Conservation (phyloP, 2,888 invertebrate genomes). For the Microctonus brassicae region DNA sequence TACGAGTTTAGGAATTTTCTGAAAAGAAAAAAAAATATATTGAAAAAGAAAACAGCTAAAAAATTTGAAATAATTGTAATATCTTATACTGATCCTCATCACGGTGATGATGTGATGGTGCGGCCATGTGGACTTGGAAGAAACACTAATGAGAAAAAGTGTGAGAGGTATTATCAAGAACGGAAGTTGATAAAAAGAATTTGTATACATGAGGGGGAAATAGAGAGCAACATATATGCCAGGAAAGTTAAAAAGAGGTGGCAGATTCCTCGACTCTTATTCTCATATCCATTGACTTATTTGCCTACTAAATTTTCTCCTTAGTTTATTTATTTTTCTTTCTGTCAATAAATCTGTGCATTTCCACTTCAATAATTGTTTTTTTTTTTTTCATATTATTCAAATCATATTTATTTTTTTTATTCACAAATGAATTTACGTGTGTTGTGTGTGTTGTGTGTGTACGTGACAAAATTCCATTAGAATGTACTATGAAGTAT, state of each 20-base stretch:
- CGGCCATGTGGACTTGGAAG: neutral
- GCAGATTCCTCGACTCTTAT: conserved; percentile 12
- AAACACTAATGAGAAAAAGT: neutral
- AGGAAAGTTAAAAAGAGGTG: neutral
- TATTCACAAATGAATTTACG: neutral
- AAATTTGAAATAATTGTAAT: neutral
- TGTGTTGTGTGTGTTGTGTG: neutral
- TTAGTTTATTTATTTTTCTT: neutral
- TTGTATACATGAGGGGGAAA: conserved; percentile 2
- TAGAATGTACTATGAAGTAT: conserved; percentile 1
- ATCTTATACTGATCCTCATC: neutral
- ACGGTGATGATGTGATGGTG: neutral
- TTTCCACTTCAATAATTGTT: conserved; percentile 25
- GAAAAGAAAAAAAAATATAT: neutral
- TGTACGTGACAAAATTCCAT: conserved; percentile 10
- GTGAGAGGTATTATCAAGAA: conserved; percentile 35
- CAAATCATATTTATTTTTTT: conserved; percentile 16
- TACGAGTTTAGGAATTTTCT: neutral
- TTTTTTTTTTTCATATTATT: conserved; percentile 11
- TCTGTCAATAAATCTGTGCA: conserved; percentile 24
- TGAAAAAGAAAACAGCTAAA: neutral
- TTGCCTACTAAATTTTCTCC: neutral
- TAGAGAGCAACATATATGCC: neutral
- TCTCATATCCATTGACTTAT: conserved; percentile 5
- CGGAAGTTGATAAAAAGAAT: conserved; percentile 47